These are phyloP conservation scores for Phenacoccus solenopsis DNA, from an alignment of 1,140 invertebrate genomes.

Conservation along the genomic window DNA sequence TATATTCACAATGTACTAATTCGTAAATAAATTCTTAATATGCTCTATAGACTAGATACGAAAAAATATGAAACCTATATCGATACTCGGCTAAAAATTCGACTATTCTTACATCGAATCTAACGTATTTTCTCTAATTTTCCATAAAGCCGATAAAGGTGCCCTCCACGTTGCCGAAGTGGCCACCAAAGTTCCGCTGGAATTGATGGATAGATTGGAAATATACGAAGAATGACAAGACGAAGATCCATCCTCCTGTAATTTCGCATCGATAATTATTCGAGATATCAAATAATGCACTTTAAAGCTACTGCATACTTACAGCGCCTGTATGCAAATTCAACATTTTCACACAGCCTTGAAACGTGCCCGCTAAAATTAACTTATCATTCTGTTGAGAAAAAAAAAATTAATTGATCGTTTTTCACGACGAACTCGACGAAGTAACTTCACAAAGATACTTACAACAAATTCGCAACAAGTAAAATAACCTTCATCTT, in stretches of 20 bases:
- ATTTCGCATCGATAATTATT: conserved; percentile 22
- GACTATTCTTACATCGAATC: conserved; percentile 44
- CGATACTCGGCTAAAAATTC: background rate
- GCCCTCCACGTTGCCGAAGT: conserved; percentile 73
- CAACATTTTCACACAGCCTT: conserved; percentile 76
- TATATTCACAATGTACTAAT: conserved; percentile 10
- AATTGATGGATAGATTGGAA: conserved; percentile 56
- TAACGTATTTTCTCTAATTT: conserved; percentile 50
- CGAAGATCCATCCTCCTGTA: conserved; percentile 53
- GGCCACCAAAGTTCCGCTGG: conserved; percentile 63
- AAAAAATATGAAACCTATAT: background rate
- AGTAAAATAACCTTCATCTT: conserved; percentile 68
- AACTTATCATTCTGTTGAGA: conserved; percentile 44
- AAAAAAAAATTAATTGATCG: background rate
- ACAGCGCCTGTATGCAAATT: conserved; percentile 62
- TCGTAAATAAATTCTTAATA: background rate
- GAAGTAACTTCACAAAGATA: conserved; percentile 35
- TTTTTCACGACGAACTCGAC: conserved; percentile 23
- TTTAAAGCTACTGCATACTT: conserved; percentile 26
- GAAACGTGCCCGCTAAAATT: conserved; percentile 70
- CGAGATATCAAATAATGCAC: background rate
- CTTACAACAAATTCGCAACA: conserved; percentile 62
- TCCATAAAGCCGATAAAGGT: conserved; percentile 77
- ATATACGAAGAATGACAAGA: conserved; percentile 73
- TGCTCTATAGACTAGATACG: background rate